Percentiles rank a stretch among this genome's conserved stretches.
Conservation (phyloP, 1,140 invertebrate species). For the Bilobella aurantiaca region DNA sequence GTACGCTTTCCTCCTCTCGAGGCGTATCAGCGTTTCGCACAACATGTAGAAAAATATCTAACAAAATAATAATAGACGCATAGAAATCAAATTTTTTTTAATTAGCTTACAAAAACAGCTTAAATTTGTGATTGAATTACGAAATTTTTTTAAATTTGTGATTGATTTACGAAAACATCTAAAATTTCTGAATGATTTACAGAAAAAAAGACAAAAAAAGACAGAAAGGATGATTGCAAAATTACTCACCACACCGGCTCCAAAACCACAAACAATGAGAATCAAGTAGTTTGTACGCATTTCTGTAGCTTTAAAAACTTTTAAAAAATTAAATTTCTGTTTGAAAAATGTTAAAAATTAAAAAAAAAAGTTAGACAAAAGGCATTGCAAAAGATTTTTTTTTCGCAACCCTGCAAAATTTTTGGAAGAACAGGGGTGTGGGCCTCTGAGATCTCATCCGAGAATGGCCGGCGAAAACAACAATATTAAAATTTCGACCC, state of each 20-base stretch:
- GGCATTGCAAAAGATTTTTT: not conserved
- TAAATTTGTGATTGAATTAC: not conserved
- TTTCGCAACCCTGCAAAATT: too few relatives aligned
- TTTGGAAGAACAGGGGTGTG: too few relatives aligned
- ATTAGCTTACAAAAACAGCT: not conserved
- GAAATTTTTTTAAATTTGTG: too few relatives aligned
- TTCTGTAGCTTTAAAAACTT: not conserved
- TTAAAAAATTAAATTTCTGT: not conserved
- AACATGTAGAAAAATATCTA: not conserved
- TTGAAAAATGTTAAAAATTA: not conserved
- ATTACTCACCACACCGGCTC: too few relatives aligned
- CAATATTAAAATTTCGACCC: too few relatives aligned
- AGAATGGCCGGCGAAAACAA: too few relatives aligned
- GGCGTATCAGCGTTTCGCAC: conserved; percentile 57
- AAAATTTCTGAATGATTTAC: too few relatives aligned
- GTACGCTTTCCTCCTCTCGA: conserved; percentile 55
- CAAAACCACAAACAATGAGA: too few relatives aligned
- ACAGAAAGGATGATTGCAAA: not conserved
- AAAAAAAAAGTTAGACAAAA: not conserved
- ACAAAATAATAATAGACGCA: not conserved
- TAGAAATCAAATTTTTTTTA: not conserved
- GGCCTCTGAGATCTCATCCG: too few relatives aligned
- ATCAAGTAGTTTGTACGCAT: too few relatives aligned
- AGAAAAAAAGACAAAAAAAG: not conserved
- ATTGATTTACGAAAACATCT: too few relatives aligned